Evolutionary conservation across 2,888 invertebrate species (phyloP), one percentile per base, ranked within the genome.

Genomic region (Pristionchus japonicus): DNA sequence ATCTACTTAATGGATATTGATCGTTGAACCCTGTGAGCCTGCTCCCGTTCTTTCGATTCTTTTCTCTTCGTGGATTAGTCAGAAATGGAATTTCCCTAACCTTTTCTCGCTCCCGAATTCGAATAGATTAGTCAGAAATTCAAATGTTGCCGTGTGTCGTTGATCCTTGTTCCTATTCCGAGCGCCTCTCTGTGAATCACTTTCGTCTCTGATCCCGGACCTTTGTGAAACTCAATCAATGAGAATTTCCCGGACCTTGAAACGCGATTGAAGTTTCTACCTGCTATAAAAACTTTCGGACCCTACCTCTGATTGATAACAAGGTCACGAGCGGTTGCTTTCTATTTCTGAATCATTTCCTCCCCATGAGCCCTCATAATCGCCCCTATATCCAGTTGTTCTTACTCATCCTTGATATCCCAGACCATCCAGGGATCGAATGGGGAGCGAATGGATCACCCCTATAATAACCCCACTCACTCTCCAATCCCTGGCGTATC

Each of bases 401-500:
- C 23, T 57, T 57, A 57, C 64, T 64, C 64, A 64, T 9, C 64
- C 34, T 13, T 61, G 61, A 61, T 61, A 23, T 61, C 61, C 11
- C 34, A 15, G 64, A 64, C 64, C 64, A 31, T 15, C 27, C 15
- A 31, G 31, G 3, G 64, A 64, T 27, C 64, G n/a, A 17, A 64
- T n/a, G n/a, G n/a, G n/a, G n/a, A 20, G 23, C 57, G 23, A 20
- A 61, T 61, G 31, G 64, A 31, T 64, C 31, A 31, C 27, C 27
- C 64, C 64, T 37, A 70, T 70, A 70, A 34, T 70, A 70, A 37
- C 64, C 64, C 31, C 31, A 17, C 70, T 37, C 70, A 9, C 23
- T 57, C 57, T n/a, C 52, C 57, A 57, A 57, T 57, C 57, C 57
- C 67, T 67, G 70, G 70, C n/a, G 70, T 70, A 70, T 70, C 70